phyloP scores from a whole-genome alignment of 2,797 vertebrate genomes.

The Rhynchotus rufescens region DNA sequence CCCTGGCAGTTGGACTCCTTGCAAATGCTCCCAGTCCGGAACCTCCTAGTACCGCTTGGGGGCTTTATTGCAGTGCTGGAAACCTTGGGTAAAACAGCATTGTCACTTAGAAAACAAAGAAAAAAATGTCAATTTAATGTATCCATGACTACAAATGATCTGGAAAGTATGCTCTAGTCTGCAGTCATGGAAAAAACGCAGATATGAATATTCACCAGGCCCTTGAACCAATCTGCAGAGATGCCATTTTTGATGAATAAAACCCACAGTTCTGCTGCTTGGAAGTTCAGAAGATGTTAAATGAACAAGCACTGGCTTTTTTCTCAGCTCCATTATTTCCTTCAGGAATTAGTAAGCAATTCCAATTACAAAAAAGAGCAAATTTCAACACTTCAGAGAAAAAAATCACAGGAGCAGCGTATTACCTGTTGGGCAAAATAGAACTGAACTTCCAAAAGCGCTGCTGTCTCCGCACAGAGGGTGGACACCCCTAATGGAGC shows the following conservation, averaged over 20 bases:
- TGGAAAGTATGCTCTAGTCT: conserved; percentile 4
- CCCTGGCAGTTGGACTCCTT: accelerated
- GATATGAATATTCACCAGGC: not conserved
- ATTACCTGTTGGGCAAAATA: not conserved
- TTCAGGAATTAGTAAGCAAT: not conserved
- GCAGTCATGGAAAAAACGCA: conserved; percentile 11
- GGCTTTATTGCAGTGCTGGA: not conserved
- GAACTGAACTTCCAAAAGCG: conserved; percentile 8
- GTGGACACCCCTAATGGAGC: not conserved
- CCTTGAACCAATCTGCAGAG: not conserved
- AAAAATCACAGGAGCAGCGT: not conserved
- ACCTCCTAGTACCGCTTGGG: not conserved
- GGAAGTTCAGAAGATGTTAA: not conserved
- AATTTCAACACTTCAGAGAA: not conserved
- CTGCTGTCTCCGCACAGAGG: not conserved
- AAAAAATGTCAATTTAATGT: conserved; percentile 15
- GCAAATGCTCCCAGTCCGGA: accelerated
- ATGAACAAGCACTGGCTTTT: not conserved
- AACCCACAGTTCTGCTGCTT: not conserved
- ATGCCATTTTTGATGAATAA: not conserved
- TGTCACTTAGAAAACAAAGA: not conserved
- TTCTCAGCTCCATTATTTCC: not conserved
- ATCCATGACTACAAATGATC: conserved; percentile 57
- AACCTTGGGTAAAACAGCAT: not conserved
- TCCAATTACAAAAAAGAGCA: not conserved